phyloP scores from a whole-genome alignment of 2,888 invertebrate genomes.

The Drosophila emarginata region DNA sequence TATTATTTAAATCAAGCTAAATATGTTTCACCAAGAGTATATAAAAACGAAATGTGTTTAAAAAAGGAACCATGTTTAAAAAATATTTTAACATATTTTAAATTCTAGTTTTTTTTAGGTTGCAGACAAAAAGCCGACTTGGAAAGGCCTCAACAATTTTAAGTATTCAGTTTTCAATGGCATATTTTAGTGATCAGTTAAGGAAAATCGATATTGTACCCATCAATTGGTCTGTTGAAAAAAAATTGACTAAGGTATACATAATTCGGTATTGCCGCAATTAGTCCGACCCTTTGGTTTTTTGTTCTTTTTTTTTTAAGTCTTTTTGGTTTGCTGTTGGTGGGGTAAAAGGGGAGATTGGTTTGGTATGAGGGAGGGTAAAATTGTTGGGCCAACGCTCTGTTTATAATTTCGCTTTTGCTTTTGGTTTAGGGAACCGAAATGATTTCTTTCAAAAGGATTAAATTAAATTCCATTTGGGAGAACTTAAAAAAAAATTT shows the following conservation, averaged over 20 bases:
- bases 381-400: slow-evolving; percentile 1
- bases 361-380: neutral
- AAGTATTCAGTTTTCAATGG: too few species aligned
- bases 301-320: neutral
- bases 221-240: too few species aligned
- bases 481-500: slow-evolving; percentile 34
- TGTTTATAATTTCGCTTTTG: slow-evolving; percentile 4
- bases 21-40: too few species aligned
- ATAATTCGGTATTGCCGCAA: neutral
- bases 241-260: neutral
- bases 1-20: too few species aligned
- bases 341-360: neutral
- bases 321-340: slow-evolving; percentile 31
- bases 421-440: slow-evolving; percentile 29
- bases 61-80: too few species aligned
- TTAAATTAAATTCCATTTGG: slow-evolving; percentile 70
- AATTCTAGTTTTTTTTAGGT: too few species aligned
- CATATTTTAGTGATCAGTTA: too few species aligned
- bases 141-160: too few species aligned
- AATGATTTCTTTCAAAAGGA: slow-evolving; percentile 63
- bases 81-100: too few species aligned
- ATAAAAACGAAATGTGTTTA: too few species aligned
- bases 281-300: neutral
- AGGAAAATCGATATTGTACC: too few species aligned
- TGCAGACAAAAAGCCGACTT: too few species aligned